Conservation (phyloP, 2,113 vertebrate genomes). For the Arvicanthis niloticus region DNA sequence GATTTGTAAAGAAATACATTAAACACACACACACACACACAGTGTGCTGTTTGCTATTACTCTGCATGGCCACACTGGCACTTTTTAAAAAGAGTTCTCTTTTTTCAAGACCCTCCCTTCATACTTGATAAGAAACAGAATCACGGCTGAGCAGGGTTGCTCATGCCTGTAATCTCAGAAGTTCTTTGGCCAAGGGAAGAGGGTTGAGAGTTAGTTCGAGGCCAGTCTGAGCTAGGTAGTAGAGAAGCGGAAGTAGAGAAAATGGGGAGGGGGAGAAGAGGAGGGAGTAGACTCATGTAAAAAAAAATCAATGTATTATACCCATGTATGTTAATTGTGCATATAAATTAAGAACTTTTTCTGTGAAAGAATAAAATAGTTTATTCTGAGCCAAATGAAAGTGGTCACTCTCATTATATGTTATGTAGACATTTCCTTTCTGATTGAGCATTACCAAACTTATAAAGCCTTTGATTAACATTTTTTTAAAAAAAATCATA, state of each 20-base stretch:
- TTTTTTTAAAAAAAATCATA: too few species aligned
- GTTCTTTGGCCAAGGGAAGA: neutral
- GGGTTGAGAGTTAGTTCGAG: neutral
- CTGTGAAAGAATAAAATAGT: neutral
- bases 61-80: neutral
- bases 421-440: neutral
- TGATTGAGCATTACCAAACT: too few species aligned
- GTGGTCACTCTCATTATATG: neutral
- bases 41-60: neutral
- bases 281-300: neutral
- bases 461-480: too few species aligned
- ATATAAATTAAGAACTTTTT: neutral
- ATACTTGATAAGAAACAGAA: constrained; percentile 1
- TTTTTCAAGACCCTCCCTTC: constrained; percentile 22
- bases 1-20: neutral
- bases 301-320: neutral
- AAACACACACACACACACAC: neutral
- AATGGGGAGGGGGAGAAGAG: neutral
- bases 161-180: neutral
- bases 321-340: neutral
- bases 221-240: neutral
- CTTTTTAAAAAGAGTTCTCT: neutral
- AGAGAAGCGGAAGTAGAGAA: neutral
- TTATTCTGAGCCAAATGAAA: neutral
- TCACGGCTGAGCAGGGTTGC: neutral